Evolutionary conservation across 1,140 invertebrate genomes (phyloP), one percentile per base, ranked within the genome.

Genomic region (Drosophila fuyamai): DNA sequence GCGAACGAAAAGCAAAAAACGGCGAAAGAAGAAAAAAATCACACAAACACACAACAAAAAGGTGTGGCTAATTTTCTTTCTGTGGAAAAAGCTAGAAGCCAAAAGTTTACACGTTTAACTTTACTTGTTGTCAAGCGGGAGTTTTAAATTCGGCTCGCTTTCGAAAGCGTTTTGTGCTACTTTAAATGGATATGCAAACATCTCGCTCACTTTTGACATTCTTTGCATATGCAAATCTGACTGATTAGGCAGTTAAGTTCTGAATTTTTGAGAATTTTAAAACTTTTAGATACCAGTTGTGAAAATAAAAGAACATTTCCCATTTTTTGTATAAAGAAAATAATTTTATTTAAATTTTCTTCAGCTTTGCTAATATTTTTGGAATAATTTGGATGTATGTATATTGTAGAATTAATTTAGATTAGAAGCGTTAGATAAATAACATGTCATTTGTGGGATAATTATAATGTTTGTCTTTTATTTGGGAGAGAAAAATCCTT

Each of bases 51-150:
- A 50, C 18, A 5, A 27, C 32, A 59, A 56, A 47, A 72, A 77
- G 84, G 79, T 65, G 84, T 80, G 84, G 61, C 79, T 72, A 71
- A 80, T 73, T 75, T 63, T 56, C 50, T 55, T 74, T 48, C 44
- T 55, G 43, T 32, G 32, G 51, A 38, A 75, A 63, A 73, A 36
- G 38, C 16, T 55, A 14, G 41, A 62, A 47, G 38, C 16, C 54
- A 23, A 54, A 54, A 50, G 35, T 48, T 62, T 48, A 58, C 40
- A 68, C 18, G 29, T 53, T 14, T 16, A 10, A 14, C 5, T 1
- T 18, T 36, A 14, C 10, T 46, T 68, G 65, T 68, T 9, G 65
- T 67, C 65, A 68, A 68, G 65, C 60, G 38, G 12, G 23, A 60
- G 48, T 59, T 73, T 18, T 27, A 27, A 32, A 71, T 61, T 60